These are phyloP conservation scores for Cygnus olor DNA, from an alignment of 2,797 vertebrate species.

Conservation along the genomic window DNA sequence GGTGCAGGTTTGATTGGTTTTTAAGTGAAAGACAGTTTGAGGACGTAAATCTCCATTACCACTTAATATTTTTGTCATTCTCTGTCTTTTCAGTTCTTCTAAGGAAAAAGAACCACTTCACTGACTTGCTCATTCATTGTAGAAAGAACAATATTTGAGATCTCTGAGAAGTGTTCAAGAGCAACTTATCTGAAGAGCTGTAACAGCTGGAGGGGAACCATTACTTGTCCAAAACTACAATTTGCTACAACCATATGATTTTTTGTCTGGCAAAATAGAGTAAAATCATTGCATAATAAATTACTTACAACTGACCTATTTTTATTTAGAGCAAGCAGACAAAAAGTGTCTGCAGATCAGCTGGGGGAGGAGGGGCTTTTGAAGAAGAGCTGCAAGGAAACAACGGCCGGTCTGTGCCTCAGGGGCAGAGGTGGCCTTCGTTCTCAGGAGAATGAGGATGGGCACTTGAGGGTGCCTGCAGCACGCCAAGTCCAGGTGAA, in stretches of 20 bases:
- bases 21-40: background rate
- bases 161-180: conserved; percentile 12
- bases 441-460: background rate
- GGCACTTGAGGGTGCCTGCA: background rate
- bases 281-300: conserved; percentile 35
- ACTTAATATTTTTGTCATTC: background rate
- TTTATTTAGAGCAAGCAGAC: conserved; percentile 32
- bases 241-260: conserved; percentile 9
- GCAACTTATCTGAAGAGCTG: background rate
- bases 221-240: conserved; percentile 16
- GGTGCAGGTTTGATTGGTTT: background rate
- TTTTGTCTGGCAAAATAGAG: conserved; percentile 40
- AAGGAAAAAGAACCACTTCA: background rate
- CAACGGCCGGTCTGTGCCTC: background rate
- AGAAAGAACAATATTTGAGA: background rate
- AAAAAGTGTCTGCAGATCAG: conserved; percentile 23
- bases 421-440: background rate
- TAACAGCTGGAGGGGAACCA: conserved; percentile 26
- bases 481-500: background rate
- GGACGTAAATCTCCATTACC: background rate
- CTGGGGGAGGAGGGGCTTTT: background rate
- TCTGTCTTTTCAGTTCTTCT: background rate
- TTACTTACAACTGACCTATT: conserved; percentile 63
- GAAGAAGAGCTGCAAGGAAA: background rate
- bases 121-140: background rate